Base-by-base conservation (phyloP, 2,113 vertebrate species). In the Scytalopus superciliaris region DNA sequence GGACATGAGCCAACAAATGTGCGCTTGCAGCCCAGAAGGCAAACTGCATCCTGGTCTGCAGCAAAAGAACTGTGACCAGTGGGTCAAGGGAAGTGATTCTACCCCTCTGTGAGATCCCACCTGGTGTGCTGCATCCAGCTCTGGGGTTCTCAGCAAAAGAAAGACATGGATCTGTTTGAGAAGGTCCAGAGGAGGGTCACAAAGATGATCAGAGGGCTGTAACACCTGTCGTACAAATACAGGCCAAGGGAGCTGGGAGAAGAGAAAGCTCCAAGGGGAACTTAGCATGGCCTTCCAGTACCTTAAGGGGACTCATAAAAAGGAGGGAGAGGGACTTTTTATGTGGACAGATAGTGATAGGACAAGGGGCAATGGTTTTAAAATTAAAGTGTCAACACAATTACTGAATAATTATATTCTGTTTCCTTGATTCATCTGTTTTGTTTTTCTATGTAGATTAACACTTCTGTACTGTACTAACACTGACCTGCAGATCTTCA, bases 1-100 rank as follows among this genome's bases (percentile, higher is more conserved):
- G 67, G 42, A 49, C 21, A 15, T 42, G 31, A 81, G 17, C 50
- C 42, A 27, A 6, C 11, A 42, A 42, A 21, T 37, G 21, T 12
- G 6, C 0, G 0, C 35, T 64, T 49, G 49, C 42, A 72, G 25
- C 57, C 42, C 0, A 0, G 57, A 64, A 42, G 14, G 35, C 14
- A n/a, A 27, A 12, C 49, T 3, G 16, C 17, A 35, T 64, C 21
- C 35, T 88, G 35, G 49, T 35, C 25, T 64, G 57, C 17, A 21
- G 40, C 19, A 63, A 47, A 79, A 63, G 5, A 2, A 8, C 2
- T 0, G 0, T 55, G 66, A 13, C 28, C 75, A 79, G 40, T 28
- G 47, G 42, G 17, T 22, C 30, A 14, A 40, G 57, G 52, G 40
- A 56, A 39, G 39, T 0, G 2, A 21, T 89, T 39, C 44, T 52